These are phyloP conservation scores for Neoarius graeffei DNA, from an alignment of 2,113 vertebrate genomes.

Conservation along the genomic window DNA sequence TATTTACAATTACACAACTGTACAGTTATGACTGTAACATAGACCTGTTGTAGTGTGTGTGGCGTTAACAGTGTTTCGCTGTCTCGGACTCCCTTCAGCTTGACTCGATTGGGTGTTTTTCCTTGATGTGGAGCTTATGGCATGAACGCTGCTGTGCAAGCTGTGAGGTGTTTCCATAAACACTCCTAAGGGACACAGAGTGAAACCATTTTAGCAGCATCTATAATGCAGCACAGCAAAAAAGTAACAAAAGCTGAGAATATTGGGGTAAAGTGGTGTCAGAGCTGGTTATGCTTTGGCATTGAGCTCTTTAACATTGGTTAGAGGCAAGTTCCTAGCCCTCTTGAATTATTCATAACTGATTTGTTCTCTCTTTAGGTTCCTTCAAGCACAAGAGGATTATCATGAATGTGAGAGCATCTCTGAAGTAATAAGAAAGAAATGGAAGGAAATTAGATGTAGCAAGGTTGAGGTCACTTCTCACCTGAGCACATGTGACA, in stretches of 20 bases:
- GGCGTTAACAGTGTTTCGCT: conserved; percentile 42
- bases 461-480: neutral
- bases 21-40: neutral
- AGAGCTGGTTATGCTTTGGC: neutral
- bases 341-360: conserved; percentile 19
- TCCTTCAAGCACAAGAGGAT: neutral
- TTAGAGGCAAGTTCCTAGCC: neutral
- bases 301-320: conserved; percentile 10
- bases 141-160: conserved; percentile 78
- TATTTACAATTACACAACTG: neutral
- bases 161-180: conserved; percentile 95
- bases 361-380: neutral
- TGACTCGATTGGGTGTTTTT: conserved; percentile 69
- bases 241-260: neutral
- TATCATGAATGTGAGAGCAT: neutral
- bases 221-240: neutral
- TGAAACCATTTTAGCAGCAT: neutral
- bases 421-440: neutral
- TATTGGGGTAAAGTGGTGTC: neutral
- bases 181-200: conserved; percentile 76
- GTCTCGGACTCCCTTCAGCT: conserved; percentile 28
- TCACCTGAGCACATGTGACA: conserved; percentile 95
- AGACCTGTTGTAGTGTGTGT: conserved; percentile 44
- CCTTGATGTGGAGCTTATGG: conserved; percentile 75
- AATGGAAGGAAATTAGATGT: neutral